Base-by-base conservation (phyloP, 2,797 vertebrate genomes). In the Labroides dimidiatus region DNA sequence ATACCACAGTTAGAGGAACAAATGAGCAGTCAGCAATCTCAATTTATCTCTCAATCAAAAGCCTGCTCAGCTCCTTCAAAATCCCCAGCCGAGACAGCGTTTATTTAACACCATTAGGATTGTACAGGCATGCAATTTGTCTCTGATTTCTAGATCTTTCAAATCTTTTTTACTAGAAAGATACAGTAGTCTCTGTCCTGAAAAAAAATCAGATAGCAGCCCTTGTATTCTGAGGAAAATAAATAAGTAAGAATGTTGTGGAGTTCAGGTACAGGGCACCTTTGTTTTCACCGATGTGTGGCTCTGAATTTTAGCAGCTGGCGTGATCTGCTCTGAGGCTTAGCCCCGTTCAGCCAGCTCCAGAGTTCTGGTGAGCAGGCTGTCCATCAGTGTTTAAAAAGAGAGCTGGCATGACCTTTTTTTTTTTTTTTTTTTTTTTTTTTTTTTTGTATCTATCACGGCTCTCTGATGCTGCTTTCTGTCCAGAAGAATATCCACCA, bases 201-300 rank as follows among this genome's bases (percentile, higher is more conserved):
- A 10, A 15, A 45, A 15, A 45, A 78, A 48, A 72, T 61, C 43
- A n/a, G 6, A 65, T 63, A 59, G 60, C 58, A 73, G 66, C 30
- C 44, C 3, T 17, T 63, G 20, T 73, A 48, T 72, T 79, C 37
- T 42, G 45, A n/a, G 10, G 53, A 75, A n/a, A 59, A 61, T 54
- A 78, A 77, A 87, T 59, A 64, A 73, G 64, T 68, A 76, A 78
- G 60, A 21, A 43, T 21, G 19, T 62, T 50, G 50, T 48, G 41
- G 67, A 80, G 85, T 88, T 89, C 85, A 88, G 76, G 61, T 75
- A 16, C 41, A 41, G 83, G 71, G 62, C 83, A 86, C 10, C 21
- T 62, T 84, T 85, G 65, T 84, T 84, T 78, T 33, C 1, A 71
- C 80, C 60, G 51, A 66, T 64, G 65, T 69, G 53, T 69, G 69